Base-by-base conservation (phyloP, 1,140 invertebrate species). In the Eumeta japonica region DNA sequence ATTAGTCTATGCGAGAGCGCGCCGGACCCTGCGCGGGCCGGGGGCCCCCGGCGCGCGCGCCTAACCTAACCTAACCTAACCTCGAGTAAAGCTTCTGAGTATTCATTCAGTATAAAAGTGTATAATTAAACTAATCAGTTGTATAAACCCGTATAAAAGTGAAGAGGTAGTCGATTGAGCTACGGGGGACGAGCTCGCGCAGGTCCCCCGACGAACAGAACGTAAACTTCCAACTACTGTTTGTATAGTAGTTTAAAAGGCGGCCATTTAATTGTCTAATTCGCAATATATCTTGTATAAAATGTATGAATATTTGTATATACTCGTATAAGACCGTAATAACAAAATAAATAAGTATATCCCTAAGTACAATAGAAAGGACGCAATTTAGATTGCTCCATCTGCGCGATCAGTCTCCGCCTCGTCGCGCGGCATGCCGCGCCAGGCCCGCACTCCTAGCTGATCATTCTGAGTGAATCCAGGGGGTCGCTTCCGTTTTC, bases 91-190 rank as follows among this genome's bases (percentile, higher is more conserved):
- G 68, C 70, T 71, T 71, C 57, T 74, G 68, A 74, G 68, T 74
- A 74, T 74, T 74, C 43, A 58, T 62, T 71, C 62, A 55, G 62
- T 73, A 67, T 66, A 70, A 65, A 70, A 67, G 63, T 70, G 66
- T 71, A 70, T 71, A 67, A 71, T 70, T 74, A 67, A 70, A 70
- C 66, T 71, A 74, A 64, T 71, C 28, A 33, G 29, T 57, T 71
- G 66, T 68, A 71, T 61, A 71, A 73, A 66, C 68, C 68, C 66
- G 71, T 71, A 71, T 68, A 73, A 66, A 73, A 73, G 64, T 68
- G 63, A 67, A 71, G 68, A 73, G 68, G 66, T 73, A 73, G 66
- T 60, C 67, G 57, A 61, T 68, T 71, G 63, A 67, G 61, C 63
- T 35, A 67, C n/a, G n/a, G 43, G 34, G 20, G 34, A 24, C 34